A percentile compares a stretch with the other conserved stretches of the same genome.
Conservation (phyloP, 2,113 vertebrate genomes). For the Petromus typicus region DNA sequence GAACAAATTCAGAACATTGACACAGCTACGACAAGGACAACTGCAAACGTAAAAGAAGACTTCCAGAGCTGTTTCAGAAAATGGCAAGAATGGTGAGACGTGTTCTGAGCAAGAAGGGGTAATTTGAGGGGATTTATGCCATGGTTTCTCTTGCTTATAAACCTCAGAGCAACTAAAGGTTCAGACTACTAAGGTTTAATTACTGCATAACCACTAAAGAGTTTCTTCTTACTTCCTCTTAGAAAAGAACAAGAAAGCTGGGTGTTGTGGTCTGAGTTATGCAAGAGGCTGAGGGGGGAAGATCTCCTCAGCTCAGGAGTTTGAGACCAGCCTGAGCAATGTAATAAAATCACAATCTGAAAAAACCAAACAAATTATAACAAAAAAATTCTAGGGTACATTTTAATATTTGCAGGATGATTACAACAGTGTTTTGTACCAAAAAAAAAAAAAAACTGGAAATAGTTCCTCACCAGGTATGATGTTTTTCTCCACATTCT, state of each 20-base stretch:
- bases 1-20: not conserved
- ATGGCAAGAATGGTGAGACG: not conserved
- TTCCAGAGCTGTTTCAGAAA: not conserved
- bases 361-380: not conserved
- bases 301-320: not conserved
- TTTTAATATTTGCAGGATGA: not conserved
- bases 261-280: not conserved
- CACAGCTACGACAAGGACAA: not conserved
- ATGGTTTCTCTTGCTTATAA: not conserved
- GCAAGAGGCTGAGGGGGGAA: no score
- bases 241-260: not conserved
- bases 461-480: not conserved
- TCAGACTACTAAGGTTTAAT: not conserved
- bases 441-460: not conserved
- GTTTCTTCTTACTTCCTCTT: not conserved
- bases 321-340: not conserved
- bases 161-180: not conserved
- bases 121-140: not conserved
- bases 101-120: not conserved
- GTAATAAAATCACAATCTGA: not conserved
- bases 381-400: not conserved
- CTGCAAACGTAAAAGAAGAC: not conserved
- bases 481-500: not conserved
- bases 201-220: not conserved
- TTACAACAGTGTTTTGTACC: not conserved